Evolutionary conservation across 2,797 vertebrate species (phyloP), one percentile per base, ranked within the genome.

Genomic region (Hydrophis major): DNA sequence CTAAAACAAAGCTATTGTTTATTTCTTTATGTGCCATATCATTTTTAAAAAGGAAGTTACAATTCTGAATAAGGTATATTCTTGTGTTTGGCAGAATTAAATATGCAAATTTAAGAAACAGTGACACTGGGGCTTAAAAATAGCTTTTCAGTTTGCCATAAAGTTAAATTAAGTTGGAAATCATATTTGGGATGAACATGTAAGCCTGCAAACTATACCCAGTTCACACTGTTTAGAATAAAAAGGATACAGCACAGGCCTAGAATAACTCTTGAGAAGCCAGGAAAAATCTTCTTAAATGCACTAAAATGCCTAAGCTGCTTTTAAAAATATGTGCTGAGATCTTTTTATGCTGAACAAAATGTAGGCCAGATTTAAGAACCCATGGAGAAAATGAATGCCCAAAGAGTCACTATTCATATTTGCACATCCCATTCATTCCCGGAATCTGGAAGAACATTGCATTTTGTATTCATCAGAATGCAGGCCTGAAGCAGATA

Each of bases 71-170:
- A 96, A 97, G 95, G 96, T 97, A 97, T 92, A 94, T 25, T 92
- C 94, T 96, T 97, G 96, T 97, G 97, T 97, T 97, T 95, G 95
- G 66, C 91, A 95, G 95, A 94, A 92, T 97, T 97, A 97, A 96
- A 97, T 96, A 97, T 96, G 95, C 96, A 97, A 96, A 96, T 96
- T 95, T 16, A 90, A 86, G 22, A 92, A 96, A 94, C 91, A 94
- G 93, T 92, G 89, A 8, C 93, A 94, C 92, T 96, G 94, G 96
- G 96, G 96, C 94, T 94, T 94, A 56, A 93, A 92, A 92, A 61
- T 94, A 95, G 95, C 95, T 94, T 96, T 98, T 96, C 93, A 88
- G 25, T 94, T 94, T 95, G 94, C 96, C 95, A 96, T 94, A 96
- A 97, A 94, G 96, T 96, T 97, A 96, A 96, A 95, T 96, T 95